A percentile compares a stretch with the other conserved stretches of the same genome.
Conservation (phyloP, 2,888 invertebrate species). For the Pristionchus maxplancki region DNA sequence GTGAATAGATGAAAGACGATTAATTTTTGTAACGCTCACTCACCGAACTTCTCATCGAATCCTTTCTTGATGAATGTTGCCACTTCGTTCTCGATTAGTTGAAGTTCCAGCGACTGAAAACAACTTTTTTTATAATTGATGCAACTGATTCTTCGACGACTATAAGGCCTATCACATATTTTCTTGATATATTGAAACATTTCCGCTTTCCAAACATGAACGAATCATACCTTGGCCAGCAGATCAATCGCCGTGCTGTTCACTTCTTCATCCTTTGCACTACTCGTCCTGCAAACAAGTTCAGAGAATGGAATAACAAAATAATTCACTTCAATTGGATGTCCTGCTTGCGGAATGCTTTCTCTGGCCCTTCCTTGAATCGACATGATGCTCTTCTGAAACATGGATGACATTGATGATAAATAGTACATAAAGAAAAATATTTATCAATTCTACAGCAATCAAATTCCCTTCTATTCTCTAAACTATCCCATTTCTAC, state of each 20-base stretch:
- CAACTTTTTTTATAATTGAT: no score
- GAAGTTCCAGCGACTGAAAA: constrained; percentile 31
- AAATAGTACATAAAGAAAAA: no score
- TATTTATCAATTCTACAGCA: no score
- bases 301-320: background rate
- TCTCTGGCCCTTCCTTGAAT: constrained; percentile 41
- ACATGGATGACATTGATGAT: no score
- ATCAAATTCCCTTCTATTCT: no score
- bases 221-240: background rate
- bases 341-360: constrained; percentile 10
- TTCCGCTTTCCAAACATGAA: no score
- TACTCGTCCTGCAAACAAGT: background rate
- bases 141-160: no score
- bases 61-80: constrained; percentile 38
- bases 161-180: no score
- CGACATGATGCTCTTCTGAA: constrained; percentile 32
- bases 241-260: background rate
- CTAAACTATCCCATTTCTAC: background rate
- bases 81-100: constrained; percentile 50
- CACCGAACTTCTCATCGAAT: constrained; percentile 35
- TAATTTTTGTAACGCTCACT: background rate
- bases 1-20: background rate
- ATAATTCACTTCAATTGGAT: constrained; percentile 29
- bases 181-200: no score
- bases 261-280: constrained; percentile 41